These are phyloP conservation scores for Blastomussa wellsi DNA, from an alignment of 92 coral and sea anemone species.

Conservation along the genomic window DNA sequence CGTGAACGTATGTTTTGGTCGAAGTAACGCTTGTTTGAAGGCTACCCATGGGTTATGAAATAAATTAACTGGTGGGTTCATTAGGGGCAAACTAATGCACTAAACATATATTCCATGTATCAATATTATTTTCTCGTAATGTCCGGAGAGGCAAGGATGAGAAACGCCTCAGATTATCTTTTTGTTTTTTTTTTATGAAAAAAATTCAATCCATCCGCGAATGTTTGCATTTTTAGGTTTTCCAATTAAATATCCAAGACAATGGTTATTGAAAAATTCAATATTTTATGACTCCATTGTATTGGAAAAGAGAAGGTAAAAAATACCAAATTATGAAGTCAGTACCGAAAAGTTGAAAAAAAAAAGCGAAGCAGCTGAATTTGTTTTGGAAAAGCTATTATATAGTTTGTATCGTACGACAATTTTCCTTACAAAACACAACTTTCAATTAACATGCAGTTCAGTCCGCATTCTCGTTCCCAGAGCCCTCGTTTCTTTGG, in stretches of 20 bases:
- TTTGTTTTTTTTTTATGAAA: neutral
- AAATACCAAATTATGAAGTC: neutral
- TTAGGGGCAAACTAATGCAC: neutral
- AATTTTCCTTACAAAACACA: too few relatives aligned
- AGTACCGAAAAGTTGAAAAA: neutral
- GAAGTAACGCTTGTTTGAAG: neutral
- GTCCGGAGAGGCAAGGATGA: neutral
- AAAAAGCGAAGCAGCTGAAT: neutral
- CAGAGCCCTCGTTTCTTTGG: too few relatives aligned
- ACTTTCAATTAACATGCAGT: too few relatives aligned
- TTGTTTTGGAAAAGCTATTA: neutral
- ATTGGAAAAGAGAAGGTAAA: neutral
- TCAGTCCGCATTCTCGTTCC: too few relatives aligned
- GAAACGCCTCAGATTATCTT: neutral
- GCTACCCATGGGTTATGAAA: neutral
- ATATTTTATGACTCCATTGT: conserved; percentile 7
- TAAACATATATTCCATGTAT: neutral
- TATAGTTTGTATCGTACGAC: too few relatives aligned
- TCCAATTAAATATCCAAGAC: neutral
- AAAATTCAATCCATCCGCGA: neutral
- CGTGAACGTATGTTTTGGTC: neutral
- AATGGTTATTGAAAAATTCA: neutral
- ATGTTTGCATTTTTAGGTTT: neutral
- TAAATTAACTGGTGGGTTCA: neutral
- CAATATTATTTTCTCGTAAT: neutral